phyloP scores from a whole-genome alignment of 2,888 invertebrate genomes.

The Diplolepis rosae region DNA sequence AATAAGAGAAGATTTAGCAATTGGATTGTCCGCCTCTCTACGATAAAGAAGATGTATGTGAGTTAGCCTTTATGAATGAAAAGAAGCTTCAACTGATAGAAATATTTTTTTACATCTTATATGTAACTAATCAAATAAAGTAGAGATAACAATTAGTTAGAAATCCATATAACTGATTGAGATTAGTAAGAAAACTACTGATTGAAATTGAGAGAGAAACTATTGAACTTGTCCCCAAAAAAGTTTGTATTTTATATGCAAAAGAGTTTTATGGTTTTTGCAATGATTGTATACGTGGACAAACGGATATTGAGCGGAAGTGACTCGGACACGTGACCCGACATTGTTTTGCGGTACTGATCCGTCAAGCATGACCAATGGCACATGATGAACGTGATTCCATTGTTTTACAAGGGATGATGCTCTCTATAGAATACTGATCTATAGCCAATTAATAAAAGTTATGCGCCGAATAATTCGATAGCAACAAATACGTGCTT shows the following conservation, averaged over 20 bases:
- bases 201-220: too few relatives aligned
- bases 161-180: too few relatives aligned
- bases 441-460: slow-evolving; percentile 46
- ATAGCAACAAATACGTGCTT: not conserved
- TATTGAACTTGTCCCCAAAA: too few relatives aligned
- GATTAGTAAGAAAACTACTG: too few relatives aligned
- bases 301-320: slow-evolving; percentile 63
- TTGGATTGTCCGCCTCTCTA: not conserved
- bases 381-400: slow-evolving; percentile 58
- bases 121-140: too few relatives aligned
- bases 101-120: too few relatives aligned
- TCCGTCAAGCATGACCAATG: slow-evolving; percentile 53
- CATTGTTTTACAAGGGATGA: slow-evolving; percentile 55
- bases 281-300: slow-evolving; percentile 3
- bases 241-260: not conserved
- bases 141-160: too few relatives aligned
- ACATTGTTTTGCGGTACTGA: slow-evolving; percentile 40
- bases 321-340: slow-evolving; percentile 57
- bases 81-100: not conserved
- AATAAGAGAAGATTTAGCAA: not conserved
- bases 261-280: not conserved
- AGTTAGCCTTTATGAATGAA: not conserved
- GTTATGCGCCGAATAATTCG: slow-evolving; percentile 46
- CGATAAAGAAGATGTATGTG: not conserved
- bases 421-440: slow-evolving; percentile 57